Percentiles rank a stretch among this genome's conserved stretches.
These are phyloP conservation scores for Seriola rivoliana DNA, from an alignment of 2,113 vertebrate genomes.

Conservation along the genomic window DNA sequence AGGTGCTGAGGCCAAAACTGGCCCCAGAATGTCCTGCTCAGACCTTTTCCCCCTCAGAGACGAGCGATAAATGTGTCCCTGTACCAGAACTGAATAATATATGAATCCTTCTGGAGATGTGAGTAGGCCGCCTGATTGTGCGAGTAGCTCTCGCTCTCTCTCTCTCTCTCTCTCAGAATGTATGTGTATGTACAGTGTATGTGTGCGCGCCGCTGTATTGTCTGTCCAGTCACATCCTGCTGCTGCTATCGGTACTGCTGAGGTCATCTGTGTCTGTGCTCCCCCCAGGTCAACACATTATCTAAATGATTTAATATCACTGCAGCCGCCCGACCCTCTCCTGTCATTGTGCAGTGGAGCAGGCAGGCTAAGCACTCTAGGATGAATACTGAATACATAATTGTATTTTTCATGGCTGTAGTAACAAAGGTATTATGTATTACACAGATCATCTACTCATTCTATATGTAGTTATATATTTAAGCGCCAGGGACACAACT, in stretches of 20 bases:
- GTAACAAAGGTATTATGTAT: constrained; percentile 37
- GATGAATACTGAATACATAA: constrained; percentile 54
- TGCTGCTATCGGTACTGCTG: constrained; percentile 47
- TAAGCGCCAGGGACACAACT: not conserved
- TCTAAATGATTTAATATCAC: constrained; percentile 79
- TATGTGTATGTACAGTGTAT: not conserved
- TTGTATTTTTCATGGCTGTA: constrained; percentile 23
- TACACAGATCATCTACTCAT: constrained; percentile 24
- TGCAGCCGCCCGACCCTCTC: constrained; percentile 49
- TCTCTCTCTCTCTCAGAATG: not conserved
- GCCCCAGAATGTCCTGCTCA: too few species aligned
- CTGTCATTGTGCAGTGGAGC: constrained; percentile 61
- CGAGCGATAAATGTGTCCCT: constrained; percentile 37
- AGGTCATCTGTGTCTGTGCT: constrained; percentile 60
- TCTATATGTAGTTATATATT: not conserved
- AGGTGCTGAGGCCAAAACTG: not conserved
- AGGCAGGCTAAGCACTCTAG: constrained; percentile 48
- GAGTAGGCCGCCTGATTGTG: constrained; percentile 18
- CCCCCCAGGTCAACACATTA: constrained; percentile 73
- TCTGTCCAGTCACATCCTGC: constrained; percentile 66
- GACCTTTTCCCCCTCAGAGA: constrained; percentile 33
- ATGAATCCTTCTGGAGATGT: constrained; percentile 47
- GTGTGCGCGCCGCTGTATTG: constrained; percentile 28
- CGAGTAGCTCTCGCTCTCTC: not conserved
- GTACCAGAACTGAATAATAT: constrained; percentile 51